phyloP scores from a whole-genome alignment of 2,888 invertebrate genomes.

The Panzeria rudis region DNA sequence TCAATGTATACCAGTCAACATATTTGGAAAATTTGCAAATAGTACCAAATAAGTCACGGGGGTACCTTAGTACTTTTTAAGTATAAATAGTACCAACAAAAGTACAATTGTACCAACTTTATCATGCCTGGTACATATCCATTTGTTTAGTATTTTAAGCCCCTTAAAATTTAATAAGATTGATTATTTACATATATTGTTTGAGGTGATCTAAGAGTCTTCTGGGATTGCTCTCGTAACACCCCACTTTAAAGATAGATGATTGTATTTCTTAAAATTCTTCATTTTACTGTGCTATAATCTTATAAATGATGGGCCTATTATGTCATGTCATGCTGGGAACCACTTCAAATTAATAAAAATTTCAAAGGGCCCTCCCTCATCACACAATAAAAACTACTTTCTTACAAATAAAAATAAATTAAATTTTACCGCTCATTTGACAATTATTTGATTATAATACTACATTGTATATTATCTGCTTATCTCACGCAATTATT shows the following conservation, averaged over 20 bases:
- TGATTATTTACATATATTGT: no score
- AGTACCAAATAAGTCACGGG: no score
- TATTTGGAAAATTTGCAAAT: no score
- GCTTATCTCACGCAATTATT: not conserved
- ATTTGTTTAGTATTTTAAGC: no score
- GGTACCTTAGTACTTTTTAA: no score
- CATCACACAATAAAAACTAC: not conserved
- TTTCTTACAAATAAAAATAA: constrained; percentile 13
- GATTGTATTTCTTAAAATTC: not conserved
- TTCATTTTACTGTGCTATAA: not conserved
- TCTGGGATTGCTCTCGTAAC: not conserved
- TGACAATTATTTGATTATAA: constrained; percentile 32
- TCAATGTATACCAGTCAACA: no score
- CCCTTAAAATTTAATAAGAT: no score
- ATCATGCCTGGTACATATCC: no score
- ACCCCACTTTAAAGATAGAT: not conserved
- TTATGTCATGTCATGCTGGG: constrained; percentile 1
- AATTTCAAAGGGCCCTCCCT: not conserved
- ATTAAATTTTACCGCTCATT: constrained; percentile 15
- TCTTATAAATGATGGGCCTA: not conserved
- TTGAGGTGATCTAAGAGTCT: not conserved
- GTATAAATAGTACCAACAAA: no score
- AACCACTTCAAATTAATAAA: constrained; percentile 9
- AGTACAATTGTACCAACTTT: no score
- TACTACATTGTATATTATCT: not conserved